Conservation (phyloP, 2,113 vertebrate genomes). For the Amblyornis subalaris region DNA sequence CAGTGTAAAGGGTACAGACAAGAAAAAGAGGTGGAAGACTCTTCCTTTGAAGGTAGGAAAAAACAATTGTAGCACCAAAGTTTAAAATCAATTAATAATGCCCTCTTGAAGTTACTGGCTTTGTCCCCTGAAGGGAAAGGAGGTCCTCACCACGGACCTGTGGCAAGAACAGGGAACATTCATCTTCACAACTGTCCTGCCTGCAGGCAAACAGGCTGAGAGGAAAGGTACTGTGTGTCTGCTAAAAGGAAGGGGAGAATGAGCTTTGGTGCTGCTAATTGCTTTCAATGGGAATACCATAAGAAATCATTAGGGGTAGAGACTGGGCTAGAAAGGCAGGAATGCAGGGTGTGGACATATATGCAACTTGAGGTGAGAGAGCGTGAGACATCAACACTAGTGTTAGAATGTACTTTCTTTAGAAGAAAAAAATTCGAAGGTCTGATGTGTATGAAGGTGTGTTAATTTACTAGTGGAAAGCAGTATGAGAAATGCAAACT, state of each 20-base stretch:
- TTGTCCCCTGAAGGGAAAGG: not conserved
- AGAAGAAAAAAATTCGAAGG: not conserved
- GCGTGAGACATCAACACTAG: not conserved
- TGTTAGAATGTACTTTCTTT: not conserved
- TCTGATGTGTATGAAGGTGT: not conserved
- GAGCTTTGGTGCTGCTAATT: not conserved
- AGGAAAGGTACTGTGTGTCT: not conserved
- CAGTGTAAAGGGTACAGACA: not conserved
- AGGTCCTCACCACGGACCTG: not conserved
- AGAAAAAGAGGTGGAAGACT: not conserved
- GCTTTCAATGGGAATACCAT: not conserved
- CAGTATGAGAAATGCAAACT: not conserved
- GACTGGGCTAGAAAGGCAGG: not conserved
- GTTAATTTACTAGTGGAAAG: not conserved
- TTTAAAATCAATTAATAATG: not conserved
- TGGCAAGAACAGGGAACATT: not conserved
- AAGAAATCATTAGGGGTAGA: not conserved
- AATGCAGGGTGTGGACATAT: not conserved
- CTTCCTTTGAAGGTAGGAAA: not conserved
- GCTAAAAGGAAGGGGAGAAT: not conserved
- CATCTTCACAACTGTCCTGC: not conserved
- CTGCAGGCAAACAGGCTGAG: not conserved
- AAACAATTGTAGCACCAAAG: not conserved
- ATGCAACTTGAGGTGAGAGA: not conserved
- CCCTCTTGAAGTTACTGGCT: not conserved